Evolutionary conservation across 2,888 invertebrate genomes (phyloP), one percentile per base, ranked within the genome.

Genomic region (Antheraea yamamai): DNA sequence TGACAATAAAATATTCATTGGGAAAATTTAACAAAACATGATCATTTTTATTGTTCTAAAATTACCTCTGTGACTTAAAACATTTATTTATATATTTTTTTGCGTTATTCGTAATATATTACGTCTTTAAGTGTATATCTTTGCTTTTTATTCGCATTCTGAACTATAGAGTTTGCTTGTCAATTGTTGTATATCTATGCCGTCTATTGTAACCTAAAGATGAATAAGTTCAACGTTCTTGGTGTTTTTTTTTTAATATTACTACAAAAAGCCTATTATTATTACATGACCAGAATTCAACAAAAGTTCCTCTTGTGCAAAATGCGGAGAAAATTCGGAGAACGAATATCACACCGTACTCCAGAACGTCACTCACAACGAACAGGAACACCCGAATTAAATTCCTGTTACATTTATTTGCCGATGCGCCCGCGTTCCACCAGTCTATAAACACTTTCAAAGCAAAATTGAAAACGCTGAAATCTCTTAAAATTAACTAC

Each of bases 331-430:
- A 89, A 91, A 91, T 89, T 88, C 85, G 86, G 84, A 20, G 74
- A 26, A 35, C 51, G 84, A 86, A 89, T 85, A 89, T 90, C 87
- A 86, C 85, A 85, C 81, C 86, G 82, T 87, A 91, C 90, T 91
- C 90, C 90, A 85, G 86, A 84, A 89, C 87, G 92, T 92, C 92
- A 90, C 87, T 88, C 87, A 80, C 83, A 82, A 84, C 78, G 85
- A 82, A 87, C 82, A 88, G 88, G 85, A 89, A 88, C 89, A 89
- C 88, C 89, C 89, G 92, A 93, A 93, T 93, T 93, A 93, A 93
- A 94, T 93, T 93, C 93, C 91, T 88, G 84, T 84, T 83, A 85
- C 87, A 85, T 84, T 84, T 85, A 85, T 84, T 84, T 85, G 81
- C 87, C 85, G 82, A 84, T 83, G 83, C 82, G 82, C 81, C 82